A percentile compares a stretch with the other conserved stretches of the same genome.
These are phyloP conservation scores for Spizaetus ornatus DNA, from an alignment of 2,113 vertebrate genomes.

Conservation along the genomic window DNA sequence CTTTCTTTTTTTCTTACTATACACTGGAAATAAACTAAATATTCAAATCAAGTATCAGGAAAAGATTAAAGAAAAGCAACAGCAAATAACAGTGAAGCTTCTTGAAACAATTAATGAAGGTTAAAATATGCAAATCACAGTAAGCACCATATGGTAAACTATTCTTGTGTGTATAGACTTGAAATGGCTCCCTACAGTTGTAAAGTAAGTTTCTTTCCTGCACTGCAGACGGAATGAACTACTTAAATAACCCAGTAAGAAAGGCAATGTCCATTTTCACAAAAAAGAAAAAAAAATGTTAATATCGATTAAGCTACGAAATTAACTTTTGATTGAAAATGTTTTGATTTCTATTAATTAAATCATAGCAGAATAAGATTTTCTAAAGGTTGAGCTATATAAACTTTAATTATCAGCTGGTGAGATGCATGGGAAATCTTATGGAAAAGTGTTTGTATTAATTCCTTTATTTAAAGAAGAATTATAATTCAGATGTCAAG, in stretches of 20 bases:
- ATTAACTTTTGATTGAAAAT: not conserved
- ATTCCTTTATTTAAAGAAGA: not conserved
- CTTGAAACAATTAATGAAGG: slow-evolving; percentile 58
- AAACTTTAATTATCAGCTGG: not conserved
- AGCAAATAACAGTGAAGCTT: slow-evolving; percentile 12
- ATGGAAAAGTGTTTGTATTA: not conserved
- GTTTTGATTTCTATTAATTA: not conserved
- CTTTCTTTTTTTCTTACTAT: not conserved
- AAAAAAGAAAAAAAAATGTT: not conserved
- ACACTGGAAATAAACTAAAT: not conserved
- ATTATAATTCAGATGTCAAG: not conserved
- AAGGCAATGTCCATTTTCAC: not conserved
- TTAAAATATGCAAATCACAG: slow-evolving; percentile 47
- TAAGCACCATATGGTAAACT: slow-evolving; percentile 45
- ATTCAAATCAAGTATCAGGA: not conserved
- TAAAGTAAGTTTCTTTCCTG: slow-evolving; percentile 17
- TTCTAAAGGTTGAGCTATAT: not conserved
- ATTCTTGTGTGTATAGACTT: slow-evolving; percentile 4
- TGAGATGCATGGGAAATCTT: not conserved
- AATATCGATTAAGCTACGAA: not conserved
- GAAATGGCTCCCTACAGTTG: slow-evolving; percentile 21
- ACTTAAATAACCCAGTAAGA: not conserved
- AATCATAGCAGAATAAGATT: not conserved
- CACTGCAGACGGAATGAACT: not conserved
- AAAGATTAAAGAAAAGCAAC: slow-evolving; percentile 19